Base-by-base conservation (phyloP, 2,888 invertebrate species). In the Tetragnatha montana region DNA sequence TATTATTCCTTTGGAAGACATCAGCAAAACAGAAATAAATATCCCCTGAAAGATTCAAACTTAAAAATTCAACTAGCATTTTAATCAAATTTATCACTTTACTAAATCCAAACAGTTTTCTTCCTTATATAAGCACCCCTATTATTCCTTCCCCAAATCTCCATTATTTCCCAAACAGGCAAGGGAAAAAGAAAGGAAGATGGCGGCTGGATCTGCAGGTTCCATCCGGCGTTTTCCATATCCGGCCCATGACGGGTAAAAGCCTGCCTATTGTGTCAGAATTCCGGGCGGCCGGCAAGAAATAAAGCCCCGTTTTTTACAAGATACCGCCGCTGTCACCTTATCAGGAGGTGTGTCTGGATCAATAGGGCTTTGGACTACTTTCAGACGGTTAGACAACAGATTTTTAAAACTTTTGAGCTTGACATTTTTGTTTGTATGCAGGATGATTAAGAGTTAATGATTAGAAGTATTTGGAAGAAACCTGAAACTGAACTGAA, bases 191-290 rank as follows among this genome's bases (percentile, higher is more conserved):
- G 47, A 12, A 35, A 60, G 73, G 74, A 74, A 22, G 35, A 35
- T 74, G 14, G 70, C 82, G 12, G 21, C 17, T 17, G 22, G 74
- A 71, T 60, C 78, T 12, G 21, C 19, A 71, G 19, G 60, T 51
- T 60, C 71, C 81, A 50, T 81, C 81, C 51, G 73, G 71, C 81
- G 68, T n/a, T 68, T 84, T 74, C 84, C 51, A 84, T 84, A 84
- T 84, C 84, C 84, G 84, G 84, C 35, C 12, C n/a, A 47, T 47
- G 49, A 50, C 83, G 51, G 68, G 35, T 35, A 60, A 60, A 75
- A 22, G 35, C 71, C 73, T 19, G 21, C 82, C 51, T 74, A 49
- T 84, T 68, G 68, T 82, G 51, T 76, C 71, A 73, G 50, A 47
- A 21, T 51, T 12, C 76, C 21, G 69, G 76, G 76, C 76, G 68